A percentile compares a stretch with the other conserved stretches of the same genome.
These are phyloP conservation scores for Plecotus auritus DNA, from an alignment of 2,113 vertebrate genomes.

Conservation along the genomic window DNA sequence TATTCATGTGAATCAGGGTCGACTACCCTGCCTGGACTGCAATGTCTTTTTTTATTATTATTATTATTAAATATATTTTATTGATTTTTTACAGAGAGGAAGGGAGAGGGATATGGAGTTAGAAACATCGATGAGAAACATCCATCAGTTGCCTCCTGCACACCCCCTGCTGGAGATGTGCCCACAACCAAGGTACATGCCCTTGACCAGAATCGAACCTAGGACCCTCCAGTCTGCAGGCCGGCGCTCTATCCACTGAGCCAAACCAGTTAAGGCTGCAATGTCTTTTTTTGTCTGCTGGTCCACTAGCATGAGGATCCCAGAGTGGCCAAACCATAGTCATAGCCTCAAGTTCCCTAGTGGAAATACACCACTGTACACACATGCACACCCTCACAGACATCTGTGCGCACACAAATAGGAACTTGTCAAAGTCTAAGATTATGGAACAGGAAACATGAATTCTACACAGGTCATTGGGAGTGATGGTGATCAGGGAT, in stretches of 20 bases:
- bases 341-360: neutral
- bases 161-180: no score
- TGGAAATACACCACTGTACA: neutral
- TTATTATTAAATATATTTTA: no score
- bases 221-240: no score
- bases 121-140: no score
- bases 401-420: neutral
- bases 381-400: neutral
- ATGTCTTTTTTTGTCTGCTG: neutral
- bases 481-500: neutral
- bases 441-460: neutral
- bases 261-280: no score
- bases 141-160: no score
- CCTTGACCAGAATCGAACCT: no score
- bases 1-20: neutral
- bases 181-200: no score
- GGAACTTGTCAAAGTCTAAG: neutral
- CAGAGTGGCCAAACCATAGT: neutral
- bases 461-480: neutral
- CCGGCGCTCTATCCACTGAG: no score
- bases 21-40: neutral
- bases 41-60: neutral
- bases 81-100: no score
- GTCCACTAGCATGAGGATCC: neutral
- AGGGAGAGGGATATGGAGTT: no score